Percentiles rank a stretch among this genome's conserved stretches.
Conservation (phyloP, 2,113 vertebrate genomes). For the Turdus rufiventris region DNA sequence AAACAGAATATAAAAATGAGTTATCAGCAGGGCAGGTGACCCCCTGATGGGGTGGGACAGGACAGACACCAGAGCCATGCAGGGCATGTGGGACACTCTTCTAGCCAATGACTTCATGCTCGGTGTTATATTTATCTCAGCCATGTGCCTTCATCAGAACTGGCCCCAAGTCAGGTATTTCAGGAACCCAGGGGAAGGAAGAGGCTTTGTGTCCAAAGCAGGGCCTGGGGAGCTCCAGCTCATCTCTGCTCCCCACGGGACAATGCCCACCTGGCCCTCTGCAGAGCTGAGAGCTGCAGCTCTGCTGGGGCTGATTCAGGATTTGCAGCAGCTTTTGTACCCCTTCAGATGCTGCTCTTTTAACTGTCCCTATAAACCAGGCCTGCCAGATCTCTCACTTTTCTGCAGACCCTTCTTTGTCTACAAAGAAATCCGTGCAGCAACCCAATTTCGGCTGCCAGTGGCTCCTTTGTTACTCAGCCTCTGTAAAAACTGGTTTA, state of each 20-base stretch:
- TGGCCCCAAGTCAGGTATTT: background rate
- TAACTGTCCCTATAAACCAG: background rate
- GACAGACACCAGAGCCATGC: accelerated
- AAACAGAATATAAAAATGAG: background rate
- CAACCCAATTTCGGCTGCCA: constrained; percentile 16
- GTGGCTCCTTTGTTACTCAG: background rate
- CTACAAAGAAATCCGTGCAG: constrained; percentile 17
- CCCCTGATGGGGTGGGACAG: background rate
- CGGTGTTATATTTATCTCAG: background rate
- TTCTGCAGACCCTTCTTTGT: background rate
- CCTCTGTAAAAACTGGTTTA: background rate
- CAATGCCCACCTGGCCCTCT: background rate
- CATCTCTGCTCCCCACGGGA: background rate
- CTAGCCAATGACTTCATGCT: background rate
- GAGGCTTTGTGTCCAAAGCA: background rate
- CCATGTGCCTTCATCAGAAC: background rate
- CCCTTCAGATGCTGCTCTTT: constrained; percentile 25
- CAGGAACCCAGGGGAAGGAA: background rate
- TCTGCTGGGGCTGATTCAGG: background rate
- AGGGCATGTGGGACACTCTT: background rate
- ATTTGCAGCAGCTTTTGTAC: constrained; percentile 7
- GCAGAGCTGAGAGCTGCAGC: background rate
- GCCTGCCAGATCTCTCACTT: background rate
- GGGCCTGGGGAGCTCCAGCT: background rate
- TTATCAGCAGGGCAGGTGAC: background rate